Evolutionary conservation across 2,113 vertebrate species (phyloP), one percentile per base, ranked within the genome.

Genomic region (Nycticryphes semicollaris): DNA sequence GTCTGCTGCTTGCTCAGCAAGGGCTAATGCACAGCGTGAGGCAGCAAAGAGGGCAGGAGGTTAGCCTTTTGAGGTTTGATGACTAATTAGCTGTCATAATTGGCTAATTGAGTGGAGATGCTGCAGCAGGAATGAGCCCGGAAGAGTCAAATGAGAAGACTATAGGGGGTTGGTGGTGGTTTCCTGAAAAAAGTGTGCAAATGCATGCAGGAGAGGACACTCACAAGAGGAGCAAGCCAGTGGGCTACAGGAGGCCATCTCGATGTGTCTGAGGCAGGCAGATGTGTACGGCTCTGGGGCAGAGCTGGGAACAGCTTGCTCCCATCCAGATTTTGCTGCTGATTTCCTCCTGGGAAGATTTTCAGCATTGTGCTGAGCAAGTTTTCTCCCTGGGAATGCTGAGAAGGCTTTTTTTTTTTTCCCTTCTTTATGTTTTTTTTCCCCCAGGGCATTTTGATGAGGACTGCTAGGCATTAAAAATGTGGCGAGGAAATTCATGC

Each of bases 11-110:
- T 84, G 66, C 73, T 92, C 80, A 81, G 81, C 78, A 57, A 88
- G 53, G 41, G 66, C 51, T 79, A 79, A 75, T 75, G 75, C 25
- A 4, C 41, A 89, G 64, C 53, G 3, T 45, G 76, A 86, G 74
- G 62, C 90, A 89, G 79, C 1, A 0, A 51, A 81, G 72, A 81
- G 83, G 64, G 48, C 5, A 0, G 22, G 60, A 95, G 69, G 63
- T 84, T 80, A 47, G 59, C 31, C 73, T 87, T 96, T 87, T 89
- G 80, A 72, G 85, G 50, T 54, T 84, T 92, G 68, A 43, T 89
- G 90, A 94, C 92, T 93, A 87, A 95, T 94, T 91, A 91, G 63
- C 91, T 96, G 72, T 90, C 84, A 30, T 94, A 92, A 90, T 74
- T 68, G 79, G 67, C 84, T 91, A 95, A 94, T 95, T 88, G 59